These are phyloP conservation scores for Luperina testacea DNA, from an alignment of 2,888 invertebrate genomes.

Conservation along the genomic window DNA sequence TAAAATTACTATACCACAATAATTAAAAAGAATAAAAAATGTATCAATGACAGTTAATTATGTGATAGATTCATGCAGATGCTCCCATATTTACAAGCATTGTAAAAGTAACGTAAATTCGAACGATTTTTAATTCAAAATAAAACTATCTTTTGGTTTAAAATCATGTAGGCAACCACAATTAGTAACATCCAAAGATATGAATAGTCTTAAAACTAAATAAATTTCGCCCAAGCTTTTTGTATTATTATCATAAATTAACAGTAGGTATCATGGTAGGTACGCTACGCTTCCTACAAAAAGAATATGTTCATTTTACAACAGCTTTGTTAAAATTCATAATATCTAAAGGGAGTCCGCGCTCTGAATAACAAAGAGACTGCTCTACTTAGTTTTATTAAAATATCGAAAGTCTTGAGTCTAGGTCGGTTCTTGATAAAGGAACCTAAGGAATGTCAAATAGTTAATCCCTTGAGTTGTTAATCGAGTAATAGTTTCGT, in stretches of 20 bases:
- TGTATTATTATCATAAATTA: conserved; percentile 15
- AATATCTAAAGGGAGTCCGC: conserved; percentile 23
- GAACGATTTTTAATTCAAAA: not conserved
- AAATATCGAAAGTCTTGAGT: conserved; percentile 22
- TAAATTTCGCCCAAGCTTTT: not conserved
- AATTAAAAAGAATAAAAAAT: not conserved
- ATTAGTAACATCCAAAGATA: not conserved
- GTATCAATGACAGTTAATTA: not conserved
- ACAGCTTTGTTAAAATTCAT: conserved; percentile 16
- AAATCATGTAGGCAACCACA: not conserved
- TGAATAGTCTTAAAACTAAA: not conserved
- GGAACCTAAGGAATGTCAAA: conserved; percentile 35
- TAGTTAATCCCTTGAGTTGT: conserved; percentile 32
- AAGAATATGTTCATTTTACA: not conserved
- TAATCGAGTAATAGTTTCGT: conserved; percentile 47
- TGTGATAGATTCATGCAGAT: not conserved
- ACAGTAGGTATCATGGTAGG: not conserved
- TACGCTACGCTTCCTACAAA: not conserved
- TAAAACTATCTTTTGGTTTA: not conserved
- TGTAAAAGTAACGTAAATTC: not conserved
- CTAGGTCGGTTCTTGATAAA: conserved; percentile 3
- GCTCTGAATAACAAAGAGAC: conserved; percentile 25
- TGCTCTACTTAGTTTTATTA: conserved; percentile 38
- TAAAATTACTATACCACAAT: not conserved
- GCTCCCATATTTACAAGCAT: not conserved